A percentile compares a stretch with the other conserved stretches of the same genome.
Conservation (phyloP, 2,888 invertebrate species). For the Aspidiotus destructor region DNA sequence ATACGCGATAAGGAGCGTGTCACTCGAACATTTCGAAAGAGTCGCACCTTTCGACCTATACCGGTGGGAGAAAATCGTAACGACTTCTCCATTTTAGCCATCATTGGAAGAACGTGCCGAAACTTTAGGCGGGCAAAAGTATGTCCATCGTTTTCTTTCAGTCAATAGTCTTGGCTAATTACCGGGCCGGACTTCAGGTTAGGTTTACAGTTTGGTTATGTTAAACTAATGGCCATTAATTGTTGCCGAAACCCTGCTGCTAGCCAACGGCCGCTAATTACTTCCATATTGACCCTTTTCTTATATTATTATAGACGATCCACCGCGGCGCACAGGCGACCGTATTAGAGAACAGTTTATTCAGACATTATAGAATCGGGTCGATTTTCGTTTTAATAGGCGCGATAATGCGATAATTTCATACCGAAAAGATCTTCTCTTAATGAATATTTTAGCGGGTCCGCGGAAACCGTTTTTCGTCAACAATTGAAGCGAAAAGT, state of each 20-base stretch:
- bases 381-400: constrained; percentile 25
- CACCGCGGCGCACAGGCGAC: neutral
- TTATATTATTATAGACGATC: constrained; percentile 28
- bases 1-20: no score
- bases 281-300: constrained; percentile 32
- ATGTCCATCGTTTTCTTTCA: constrained; percentile 30
- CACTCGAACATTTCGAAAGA: no score
- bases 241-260: constrained; percentile 30
- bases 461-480: constrained; percentile 12
- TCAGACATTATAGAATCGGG: constrained; percentile 25
- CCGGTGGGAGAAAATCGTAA: neutral
- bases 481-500: neutral
- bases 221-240: constrained; percentile 32
- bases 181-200: constrained; percentile 29
- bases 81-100: neutral
- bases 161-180: constrained; percentile 32
- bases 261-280: constrained; percentile 29
- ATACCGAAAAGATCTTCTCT: constrained; percentile 5
- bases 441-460: constrained; percentile 23
- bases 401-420: constrained; percentile 12
- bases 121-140: constrained; percentile 19
- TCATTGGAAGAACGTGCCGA: constrained; percentile 26
- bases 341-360: constrained; percentile 29
- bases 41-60: neutral
- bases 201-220: constrained; percentile 22